Evolutionary conservation across 2,797 vertebrate species (phyloP), one percentile per base, ranked within the genome.

Genomic region (Periophthalmus magnuspinnatus): DNA sequence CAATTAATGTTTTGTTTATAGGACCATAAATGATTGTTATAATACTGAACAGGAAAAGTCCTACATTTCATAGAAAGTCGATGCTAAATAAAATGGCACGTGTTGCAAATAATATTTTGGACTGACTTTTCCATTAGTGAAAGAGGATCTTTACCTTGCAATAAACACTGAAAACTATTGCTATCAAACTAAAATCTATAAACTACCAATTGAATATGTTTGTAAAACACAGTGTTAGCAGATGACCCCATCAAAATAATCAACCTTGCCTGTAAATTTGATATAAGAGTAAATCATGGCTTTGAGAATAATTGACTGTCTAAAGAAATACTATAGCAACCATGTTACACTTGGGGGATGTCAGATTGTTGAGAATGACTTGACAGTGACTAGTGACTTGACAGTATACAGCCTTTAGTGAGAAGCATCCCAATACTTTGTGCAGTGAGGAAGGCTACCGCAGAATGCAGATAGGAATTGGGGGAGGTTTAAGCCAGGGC

Each of bases 401-500:
- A 55, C 24, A 64, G 57, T 73, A 36, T 57, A 67, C 41, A 33
- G 45, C 5, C 21, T 67, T 66, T 33, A 68, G 22, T 45, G 52
- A 58, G 6, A 69, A 16, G 63, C 65, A 63, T 81, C 81, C 55
- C 45, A 68, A 78, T 67, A 75, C 56, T 54, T 28, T 67, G n/a
- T 55, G 68, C 50, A 68, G 41, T 5, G 62, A 71, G 72, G 62
- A 61, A 76, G 72, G 75, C 78, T 84, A 67, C 68, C 61, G 28
- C 77, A 84, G 83, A 89, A 83, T 89, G 80, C 86, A 76, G 81
- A 85, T 78, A 76, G 63, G 55, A 28, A 57, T 32, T 24, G 55
- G 55, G 22, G 55, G 55, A 32, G 24, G 24, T 24, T 54, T 57
- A 32, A 57, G 55, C 24, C 24, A 16, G 55, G 24, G 55, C 22